Evolutionary conservation across 92 coral and sea anemone genomes (phyloP), one percentile per base, ranked within the genome.

Genomic region (Paramuricea clavata): DNA sequence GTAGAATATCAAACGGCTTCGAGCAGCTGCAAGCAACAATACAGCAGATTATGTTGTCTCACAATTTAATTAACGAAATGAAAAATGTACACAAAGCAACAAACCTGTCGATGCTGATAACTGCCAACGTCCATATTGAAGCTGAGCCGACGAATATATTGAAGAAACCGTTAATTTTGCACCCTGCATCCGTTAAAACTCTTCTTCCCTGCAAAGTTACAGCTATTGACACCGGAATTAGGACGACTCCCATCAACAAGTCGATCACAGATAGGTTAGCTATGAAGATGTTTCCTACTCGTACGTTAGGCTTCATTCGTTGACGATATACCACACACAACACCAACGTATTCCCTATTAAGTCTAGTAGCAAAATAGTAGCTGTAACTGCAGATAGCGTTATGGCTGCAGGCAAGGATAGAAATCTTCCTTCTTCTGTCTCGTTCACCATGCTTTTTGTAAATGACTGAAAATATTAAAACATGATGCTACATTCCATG

Each of bases 91-190:
- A 47, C 26, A 59, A 76, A 30, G 32, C n/a, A 21, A 67, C 93
- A 64, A 39, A 96, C 98, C 98, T 96, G 91, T 96, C 98, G 43
- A 94, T 80, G 49, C 98, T 92, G 8, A 96, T 96, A 13, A 87
- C 94, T 11, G 97, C 98, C 94, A 96, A 90, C 15, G 95, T 96
- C 31, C 93, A 93, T 49, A 96, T 94, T 2, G 98, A 94, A 21
- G 95, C 91, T 3, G 98, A 86, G 22, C 98, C 98, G 0, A 93
- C 94, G 39, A 90, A 78, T 89, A 96, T 90, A 87, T 96, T 94
- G 50, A 92, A 75, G 69, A 95, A 92, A 3, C 98, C 98, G 83
- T 96, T 96, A 36, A 96, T n/a, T 82, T 96, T 90, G 85, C 98
- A 96, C 10, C 86, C 71, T 8, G 93, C 87, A 8, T 89, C 92